These are phyloP conservation scores for Parascotia fuliginaria DNA, from an alignment of 2,888 invertebrate genomes.

Conservation along the genomic window DNA sequence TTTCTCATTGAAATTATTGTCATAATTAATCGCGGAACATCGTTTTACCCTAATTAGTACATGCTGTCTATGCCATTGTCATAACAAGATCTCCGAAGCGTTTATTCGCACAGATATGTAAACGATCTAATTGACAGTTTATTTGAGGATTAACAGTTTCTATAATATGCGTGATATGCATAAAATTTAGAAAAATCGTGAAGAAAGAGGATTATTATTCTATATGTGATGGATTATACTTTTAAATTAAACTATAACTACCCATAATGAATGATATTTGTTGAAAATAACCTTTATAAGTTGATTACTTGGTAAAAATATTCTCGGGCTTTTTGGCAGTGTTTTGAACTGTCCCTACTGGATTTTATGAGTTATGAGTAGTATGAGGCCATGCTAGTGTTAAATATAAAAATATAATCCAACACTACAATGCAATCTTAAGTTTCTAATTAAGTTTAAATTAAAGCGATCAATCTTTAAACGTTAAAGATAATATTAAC, in stretches of 20 bases:
- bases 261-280: too few relatives aligned
- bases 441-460: conserved; percentile 62
- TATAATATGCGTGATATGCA: conserved; percentile 75
- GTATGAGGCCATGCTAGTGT: not conserved
- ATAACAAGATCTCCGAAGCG: conserved; percentile 13
- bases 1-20: conserved; percentile 29
- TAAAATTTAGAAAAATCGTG: conserved; percentile 66
- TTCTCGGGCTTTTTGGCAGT: too few relatives aligned
- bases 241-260: conserved; percentile 27
- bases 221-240: conserved; percentile 67
- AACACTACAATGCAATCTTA: conserved; percentile 73
- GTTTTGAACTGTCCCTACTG: too few relatives aligned
- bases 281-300: too few relatives aligned
- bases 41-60: conserved; percentile 38
- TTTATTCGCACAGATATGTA: conserved; percentile 55
- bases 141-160: conserved; percentile 59
- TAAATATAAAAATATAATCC: conserved; percentile 56
- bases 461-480: conserved; percentile 70
- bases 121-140: conserved; percentile 73
- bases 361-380: not conserved
- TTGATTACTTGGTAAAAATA: too few relatives aligned
- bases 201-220: conserved; percentile 62
- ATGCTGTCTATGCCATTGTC: conserved; percentile 41
- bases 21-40: conserved; percentile 26
- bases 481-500: conserved; percentile 54